Percentiles rank a stretch among this genome's conserved stretches.
These are phyloP conservation scores for Thaleichthys pacificus DNA, from an alignment of 2,797 vertebrate genomes.

Conservation along the genomic window DNA sequence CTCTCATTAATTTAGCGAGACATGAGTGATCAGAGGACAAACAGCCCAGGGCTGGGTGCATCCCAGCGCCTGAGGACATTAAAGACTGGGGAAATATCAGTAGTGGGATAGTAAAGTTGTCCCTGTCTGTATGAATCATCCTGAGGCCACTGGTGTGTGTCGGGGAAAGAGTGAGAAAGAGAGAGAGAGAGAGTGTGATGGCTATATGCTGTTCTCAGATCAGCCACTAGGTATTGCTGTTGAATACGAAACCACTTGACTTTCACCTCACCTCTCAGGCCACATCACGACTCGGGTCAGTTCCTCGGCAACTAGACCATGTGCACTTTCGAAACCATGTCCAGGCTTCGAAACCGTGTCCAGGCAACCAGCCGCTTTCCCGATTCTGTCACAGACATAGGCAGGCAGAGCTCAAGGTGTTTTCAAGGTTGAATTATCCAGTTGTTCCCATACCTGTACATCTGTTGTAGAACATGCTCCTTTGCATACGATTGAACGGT, in stretches of 20 bases:
- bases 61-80: slow-evolving; percentile 27
- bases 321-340: background rate
- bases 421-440: background rate
- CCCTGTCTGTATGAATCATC: slow-evolving; percentile 41
- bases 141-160: slow-evolving; percentile 5
- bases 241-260: slow-evolving; percentile 51
- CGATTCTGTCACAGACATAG: background rate
- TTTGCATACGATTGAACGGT: background rate
- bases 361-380: background rate
- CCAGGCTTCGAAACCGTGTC: background rate
- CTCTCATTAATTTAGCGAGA: slow-evolving; percentile 23
- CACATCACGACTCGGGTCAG: background rate
- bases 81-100: slow-evolving; percentile 46
- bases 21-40: slow-evolving; percentile 33
- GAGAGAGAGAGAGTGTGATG: background rate
- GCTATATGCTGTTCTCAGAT: slow-evolving; percentile 38
- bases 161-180: slow-evolving; percentile 7
- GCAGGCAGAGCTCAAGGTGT: background rate
- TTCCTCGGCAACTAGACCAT: background rate
- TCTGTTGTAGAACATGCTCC: background rate
- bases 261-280: slow-evolving; percentile 24
- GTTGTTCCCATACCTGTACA: background rate
- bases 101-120: slow-evolving; percentile 34
- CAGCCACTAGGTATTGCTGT: slow-evolving; percentile 73
- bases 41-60: slow-evolving; percentile 22